Evolutionary conservation across 2,888 invertebrate genomes (phyloP), one percentile per base, ranked within the genome.

Genomic region (Cacoxenus indagator): DNA sequence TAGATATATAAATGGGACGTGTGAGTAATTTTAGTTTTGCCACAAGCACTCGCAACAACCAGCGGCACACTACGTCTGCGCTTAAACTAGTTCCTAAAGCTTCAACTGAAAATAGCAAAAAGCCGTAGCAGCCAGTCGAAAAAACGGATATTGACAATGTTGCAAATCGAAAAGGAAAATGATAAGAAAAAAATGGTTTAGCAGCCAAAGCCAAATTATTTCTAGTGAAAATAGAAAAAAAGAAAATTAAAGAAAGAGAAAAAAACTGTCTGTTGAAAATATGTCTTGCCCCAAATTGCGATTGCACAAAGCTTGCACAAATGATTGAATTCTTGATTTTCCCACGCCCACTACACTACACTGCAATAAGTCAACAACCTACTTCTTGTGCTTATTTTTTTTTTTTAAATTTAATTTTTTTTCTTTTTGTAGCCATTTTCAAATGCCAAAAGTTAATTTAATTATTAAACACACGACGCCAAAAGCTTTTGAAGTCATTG

Each of bases 291-390:
- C 45, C 26, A 43, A 62, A 26, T 62, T 62, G 43, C 45, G 37
- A n/a, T 67, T 64, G 69, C 73, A 68, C 77, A 76, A 70, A 76
- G n/a, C 73, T 70, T 55, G 68, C 69, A 65, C 62, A 70, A 73
- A 73, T 73, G 79, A 79, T 73, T 65, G 71, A 70, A 73, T 77
- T 71, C 68, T 59, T 65, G 8, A 51, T 22, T 51, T 5, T 5
- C 9, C 51, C 51, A 51, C 51, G 22, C 24, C 22, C 4, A n/a
- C 14, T 48, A 17, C 17, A 5, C 17, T 2, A 43, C 48, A 0
- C 19, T 48, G 48, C n/a, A 43, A 43, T n/a, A 8, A 43, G 3
- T 43, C 45, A 43, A 43, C 45, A 43, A 8, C 45, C 11, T 5
- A n/a, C n/a, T n/a, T n/a, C n/a, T 43, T 9, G 11, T n/a, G 45